A percentile compares a stretch with the other conserved stretches of the same genome.
Conservation (phyloP, 2,888 invertebrate genomes). For the Tenthredo mesomela region DNA sequence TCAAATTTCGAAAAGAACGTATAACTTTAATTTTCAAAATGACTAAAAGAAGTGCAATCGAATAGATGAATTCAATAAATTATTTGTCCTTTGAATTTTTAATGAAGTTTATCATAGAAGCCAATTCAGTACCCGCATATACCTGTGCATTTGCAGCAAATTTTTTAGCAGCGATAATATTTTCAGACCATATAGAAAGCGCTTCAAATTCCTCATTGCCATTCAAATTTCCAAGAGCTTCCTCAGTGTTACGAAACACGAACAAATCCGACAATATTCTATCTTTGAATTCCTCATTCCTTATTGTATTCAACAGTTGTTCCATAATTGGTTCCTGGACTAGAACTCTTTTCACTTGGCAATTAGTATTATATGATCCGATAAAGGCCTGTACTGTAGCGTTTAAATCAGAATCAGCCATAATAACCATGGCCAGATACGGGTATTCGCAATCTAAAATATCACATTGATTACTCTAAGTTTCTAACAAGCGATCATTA, state of each 20-base stretch:
- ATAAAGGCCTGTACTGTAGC: constrained; percentile 15
- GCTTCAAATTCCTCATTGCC: neutral
- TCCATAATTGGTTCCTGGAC: constrained; percentile 36
- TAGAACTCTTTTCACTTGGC: neutral
- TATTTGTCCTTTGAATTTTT: too few species aligned
- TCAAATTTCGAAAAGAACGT: too few species aligned
- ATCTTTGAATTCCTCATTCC: neutral
- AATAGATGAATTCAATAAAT: too few species aligned
- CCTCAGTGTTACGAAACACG: constrained; percentile 22
- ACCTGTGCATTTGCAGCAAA: constrained; percentile 17
- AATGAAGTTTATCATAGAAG: too few species aligned
- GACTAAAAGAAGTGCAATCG: too few species aligned
- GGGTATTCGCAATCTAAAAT: neutral
- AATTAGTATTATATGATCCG: neutral
- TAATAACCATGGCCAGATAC: constrained; percentile 17
- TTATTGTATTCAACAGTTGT: neutral
- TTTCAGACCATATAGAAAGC: constrained; percentile 41
- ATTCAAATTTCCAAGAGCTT: constrained; percentile 38
- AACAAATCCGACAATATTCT: neutral
- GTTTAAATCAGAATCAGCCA: constrained; percentile 36
- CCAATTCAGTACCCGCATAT: too few species aligned
- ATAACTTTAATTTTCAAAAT: too few species aligned
- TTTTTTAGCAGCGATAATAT: constrained; percentile 41
- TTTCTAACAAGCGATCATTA: too few species aligned
- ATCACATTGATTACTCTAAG: too few species aligned